Base-by-base conservation (phyloP, 2,113 vertebrate species). In the Piprites chloris region DNA sequence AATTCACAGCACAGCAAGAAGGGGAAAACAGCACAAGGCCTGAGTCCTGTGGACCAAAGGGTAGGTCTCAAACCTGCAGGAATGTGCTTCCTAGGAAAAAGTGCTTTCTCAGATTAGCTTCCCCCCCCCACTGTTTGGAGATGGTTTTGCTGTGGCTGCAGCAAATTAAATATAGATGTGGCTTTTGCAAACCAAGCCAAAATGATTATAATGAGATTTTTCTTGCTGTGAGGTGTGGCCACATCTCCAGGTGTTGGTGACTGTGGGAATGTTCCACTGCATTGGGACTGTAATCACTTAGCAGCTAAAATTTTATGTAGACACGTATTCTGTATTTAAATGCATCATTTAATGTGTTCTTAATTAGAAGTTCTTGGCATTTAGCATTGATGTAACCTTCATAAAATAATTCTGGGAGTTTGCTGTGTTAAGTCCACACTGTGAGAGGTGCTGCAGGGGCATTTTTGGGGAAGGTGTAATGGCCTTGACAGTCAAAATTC, bases 21-120 rank as follows among this genome's bases (percentile, higher is more conserved):
- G 94, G 99, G 98, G 85, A 98, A 98, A 95, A 98, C 97, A 39
- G 99, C 98, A 27, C 98, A 98, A 94, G 97, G 96, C 55, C 97
- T 99, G 97, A 99, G 96, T 97, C 98, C 99, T 14, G 98, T 99
- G 96, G 99, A 99, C 98, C 99, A 99, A 97, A 98, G 99, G 98
- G 99, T 99, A 97, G 80, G 98, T 98, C 41, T 94, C 16, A 50
- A 21, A 52, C 56, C 62, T 75, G 42, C 47, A 75, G 73, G 41
- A 72, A 53, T 92, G 21, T 46, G 30, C 66, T 79, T 58, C 41
- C 79, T 46, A 66, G 41, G 27, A 12, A 41, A 52, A 84, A 61
- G 5, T 5, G 19, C 10, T 42, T n/a, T 53, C 27, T 62, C 56
- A 37, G 21, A 8, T 58, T 59, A 88, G 10, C 30, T 73, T n/a